phyloP scores from a whole-genome alignment of 2,888 invertebrate genomes.

The Tetropium fuscum region DNA sequence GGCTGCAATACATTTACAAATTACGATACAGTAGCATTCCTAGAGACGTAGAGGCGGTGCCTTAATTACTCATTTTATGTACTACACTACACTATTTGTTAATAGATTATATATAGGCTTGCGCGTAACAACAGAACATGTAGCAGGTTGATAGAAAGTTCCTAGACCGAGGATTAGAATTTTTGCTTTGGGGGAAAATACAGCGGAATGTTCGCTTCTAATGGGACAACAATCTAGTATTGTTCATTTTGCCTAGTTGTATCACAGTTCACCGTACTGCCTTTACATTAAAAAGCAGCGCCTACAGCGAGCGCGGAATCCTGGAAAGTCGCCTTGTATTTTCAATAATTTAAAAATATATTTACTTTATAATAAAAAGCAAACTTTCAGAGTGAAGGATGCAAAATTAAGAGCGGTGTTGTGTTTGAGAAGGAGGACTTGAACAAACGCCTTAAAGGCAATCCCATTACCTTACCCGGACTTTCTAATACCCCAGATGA shows the following conservation, averaged over 20 bases:
- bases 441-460: constrained; percentile 72
- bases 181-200: constrained; percentile 13
- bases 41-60: constrained; percentile 63
- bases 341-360: constrained; percentile 36
- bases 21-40: constrained; percentile 65
- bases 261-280: no score
- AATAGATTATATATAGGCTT: constrained; percentile 56
- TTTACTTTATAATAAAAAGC: constrained; percentile 52
- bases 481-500: constrained; percentile 39
- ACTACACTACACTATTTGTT: constrained; percentile 63
- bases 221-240: no score
- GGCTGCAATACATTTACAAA: constrained; percentile 63
- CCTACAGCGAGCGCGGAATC: not conserved
- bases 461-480: constrained; percentile 69
- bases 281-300: constrained; percentile 14
- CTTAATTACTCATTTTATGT: constrained; percentile 65
- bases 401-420: constrained; percentile 60
- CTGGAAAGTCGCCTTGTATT: constrained; percentile 10
- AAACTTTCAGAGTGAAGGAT: constrained; percentile 57
- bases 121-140: constrained; percentile 37
- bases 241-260: no score
- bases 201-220: no score
- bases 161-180: constrained; percentile 21
- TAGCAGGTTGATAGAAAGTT: constrained; percentile 47
- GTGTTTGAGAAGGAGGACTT: constrained; percentile 61